These are phyloP conservation scores for Drosophila nigritarsus DNA, from an alignment of 2,888 invertebrate genomes.

Conservation along the genomic window DNA sequence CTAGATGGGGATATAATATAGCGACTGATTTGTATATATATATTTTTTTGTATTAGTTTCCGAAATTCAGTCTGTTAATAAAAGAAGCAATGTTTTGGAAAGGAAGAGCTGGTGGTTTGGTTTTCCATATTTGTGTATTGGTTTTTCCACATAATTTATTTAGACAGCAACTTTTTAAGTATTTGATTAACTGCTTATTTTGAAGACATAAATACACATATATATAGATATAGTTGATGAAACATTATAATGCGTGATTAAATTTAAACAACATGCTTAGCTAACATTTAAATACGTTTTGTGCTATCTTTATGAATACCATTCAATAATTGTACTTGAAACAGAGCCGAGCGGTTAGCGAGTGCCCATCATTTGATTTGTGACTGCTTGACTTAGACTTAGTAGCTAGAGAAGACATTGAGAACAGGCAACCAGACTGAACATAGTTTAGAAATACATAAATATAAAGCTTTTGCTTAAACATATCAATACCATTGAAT, in stretches of 20 bases:
- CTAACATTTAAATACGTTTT: slow-evolving; percentile 68
- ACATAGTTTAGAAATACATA: slow-evolving; percentile 51
- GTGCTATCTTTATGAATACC: slow-evolving; percentile 67
- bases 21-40: slow-evolving; percentile 2
- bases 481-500: slow-evolving; percentile 50
- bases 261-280: slow-evolving; percentile 46
- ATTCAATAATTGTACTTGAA: slow-evolving; percentile 72
- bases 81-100: background rate
- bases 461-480: slow-evolving; percentile 65
- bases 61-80: slow-evolving; percentile 10
- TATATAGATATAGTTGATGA: slow-evolving; percentile 41
- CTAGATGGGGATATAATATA: background rate
- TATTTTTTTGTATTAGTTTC: slow-evolving; percentile 8
- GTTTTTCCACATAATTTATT: slow-evolving; percentile 35
- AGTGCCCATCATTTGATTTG: slow-evolving; percentile 39
- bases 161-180: slow-evolving; percentile 53
- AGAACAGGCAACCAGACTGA: slow-evolving; percentile 44
- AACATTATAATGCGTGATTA: slow-evolving; percentile 34
- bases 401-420: slow-evolving; percentile 68
- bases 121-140: background rate
- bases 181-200: slow-evolving; percentile 45
- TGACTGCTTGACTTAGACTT: slow-evolving; percentile 29
- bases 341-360: slow-evolving; percentile 44
- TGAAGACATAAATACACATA: slow-evolving; percentile 58
- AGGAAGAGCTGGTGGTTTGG: background rate